Conservation (phyloP, 2,797 vertebrate genomes). For the Anabas testudineus region DNA sequence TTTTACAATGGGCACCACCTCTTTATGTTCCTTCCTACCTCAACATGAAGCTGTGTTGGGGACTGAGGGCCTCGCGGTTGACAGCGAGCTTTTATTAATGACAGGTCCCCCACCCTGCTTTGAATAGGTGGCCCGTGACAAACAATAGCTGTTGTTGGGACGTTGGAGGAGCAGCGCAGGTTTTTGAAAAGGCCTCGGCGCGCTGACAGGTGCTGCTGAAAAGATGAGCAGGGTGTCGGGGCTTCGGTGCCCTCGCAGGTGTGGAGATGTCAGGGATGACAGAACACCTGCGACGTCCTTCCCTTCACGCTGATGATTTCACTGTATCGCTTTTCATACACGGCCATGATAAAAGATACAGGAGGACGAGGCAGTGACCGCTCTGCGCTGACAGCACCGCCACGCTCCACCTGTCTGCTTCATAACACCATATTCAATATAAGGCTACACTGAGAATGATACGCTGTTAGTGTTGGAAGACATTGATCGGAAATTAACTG, state of each 20-base stretch:
- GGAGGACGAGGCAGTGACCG: background rate
- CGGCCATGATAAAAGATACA: constrained; percentile 37
- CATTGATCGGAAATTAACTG: too few species aligned
- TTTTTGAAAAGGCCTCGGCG: constrained; percentile 36
- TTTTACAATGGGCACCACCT: constrained; percentile 1
- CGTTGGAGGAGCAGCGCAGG: constrained; percentile 33
- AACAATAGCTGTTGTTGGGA: constrained; percentile 54
- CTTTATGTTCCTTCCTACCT: constrained; percentile 12
- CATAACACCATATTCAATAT: background rate
- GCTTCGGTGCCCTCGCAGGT: constrained; percentile 60
- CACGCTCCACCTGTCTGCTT: constrained; percentile 45
- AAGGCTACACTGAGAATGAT: background rate
- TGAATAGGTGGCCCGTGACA: constrained; percentile 57
- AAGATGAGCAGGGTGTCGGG: constrained; percentile 42
- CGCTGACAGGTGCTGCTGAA: constrained; percentile 60
- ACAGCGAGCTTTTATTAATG: constrained; percentile 66
- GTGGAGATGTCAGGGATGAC: constrained; percentile 59
- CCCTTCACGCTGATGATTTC: constrained; percentile 44
- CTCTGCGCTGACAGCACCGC: constrained; percentile 28
- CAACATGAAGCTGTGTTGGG: constrained; percentile 16
- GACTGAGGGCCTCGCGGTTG: constrained; percentile 35
- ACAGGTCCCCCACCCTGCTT: constrained; percentile 57
- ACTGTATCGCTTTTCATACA: constrained; percentile 60
- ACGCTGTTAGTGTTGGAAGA: too few species aligned
- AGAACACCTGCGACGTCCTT: constrained; percentile 56